These are phyloP conservation scores for Hyla sarda DNA, from an alignment of 2,113 vertebrate genomes.

Conservation along the genomic window DNA sequence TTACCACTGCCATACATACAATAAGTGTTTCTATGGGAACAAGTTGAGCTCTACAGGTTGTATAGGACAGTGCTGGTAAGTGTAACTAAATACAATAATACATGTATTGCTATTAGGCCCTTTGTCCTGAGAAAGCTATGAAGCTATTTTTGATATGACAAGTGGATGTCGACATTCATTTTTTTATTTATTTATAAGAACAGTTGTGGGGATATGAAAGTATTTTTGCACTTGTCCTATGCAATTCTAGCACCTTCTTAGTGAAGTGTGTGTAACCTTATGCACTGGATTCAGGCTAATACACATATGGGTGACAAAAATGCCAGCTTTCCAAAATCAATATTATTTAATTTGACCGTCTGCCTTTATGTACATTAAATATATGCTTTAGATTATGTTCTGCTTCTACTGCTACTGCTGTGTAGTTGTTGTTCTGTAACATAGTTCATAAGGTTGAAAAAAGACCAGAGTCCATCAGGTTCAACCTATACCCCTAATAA, in stretches of 20 bases:
- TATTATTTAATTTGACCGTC: neutral
- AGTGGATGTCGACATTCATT: neutral
- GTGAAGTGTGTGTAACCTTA: neutral
- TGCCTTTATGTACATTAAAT: neutral
- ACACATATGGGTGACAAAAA: neutral
- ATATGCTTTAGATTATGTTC: no score
- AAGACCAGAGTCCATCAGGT: no score
- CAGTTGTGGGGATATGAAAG: neutral
- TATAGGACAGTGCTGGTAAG: neutral
- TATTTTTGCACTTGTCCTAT: slow-evolving; percentile 6
- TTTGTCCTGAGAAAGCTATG: neutral
- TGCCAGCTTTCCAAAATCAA: no score
- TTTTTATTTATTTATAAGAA: neutral
- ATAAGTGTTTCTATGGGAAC: neutral
- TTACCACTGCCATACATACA: neutral
- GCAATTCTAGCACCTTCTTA: neutral
- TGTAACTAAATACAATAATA: neutral
- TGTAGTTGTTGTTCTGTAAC: no score
- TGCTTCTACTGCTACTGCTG: no score
- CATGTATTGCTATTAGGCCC: neutral
- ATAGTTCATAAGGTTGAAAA: no score
- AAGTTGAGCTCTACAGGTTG: no score
- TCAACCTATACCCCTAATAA: no score
- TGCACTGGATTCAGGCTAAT: neutral
- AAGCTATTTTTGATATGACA: neutral